These are phyloP conservation scores for Cheilosia grossa DNA, from an alignment of 2,888 invertebrate species.

Conservation along the genomic window DNA sequence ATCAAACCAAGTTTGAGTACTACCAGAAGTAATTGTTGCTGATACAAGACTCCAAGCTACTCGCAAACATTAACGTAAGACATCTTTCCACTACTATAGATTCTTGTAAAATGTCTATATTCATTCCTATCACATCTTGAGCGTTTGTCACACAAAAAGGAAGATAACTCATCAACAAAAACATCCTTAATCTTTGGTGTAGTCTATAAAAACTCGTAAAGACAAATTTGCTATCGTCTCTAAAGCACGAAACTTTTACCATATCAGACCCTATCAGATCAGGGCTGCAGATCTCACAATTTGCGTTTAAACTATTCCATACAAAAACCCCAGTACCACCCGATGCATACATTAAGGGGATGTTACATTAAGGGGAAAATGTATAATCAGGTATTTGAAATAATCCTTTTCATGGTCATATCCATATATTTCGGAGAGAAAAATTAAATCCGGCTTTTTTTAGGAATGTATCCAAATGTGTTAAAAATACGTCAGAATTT, in stretches of 20 bases:
- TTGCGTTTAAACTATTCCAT: neutral
- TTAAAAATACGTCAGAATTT: too few relatives aligned
- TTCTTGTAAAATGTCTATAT: conserved; percentile 24
- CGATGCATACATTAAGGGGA: too few relatives aligned
- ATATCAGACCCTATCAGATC: conserved; percentile 14
- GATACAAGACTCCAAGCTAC: conserved; percentile 21
- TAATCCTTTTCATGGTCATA: conserved; percentile 4
- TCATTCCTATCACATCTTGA: conserved; percentile 34
- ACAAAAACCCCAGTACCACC: conserved; percentile 22
- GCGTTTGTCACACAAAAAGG: neutral
- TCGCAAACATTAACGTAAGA: conserved; percentile 1
- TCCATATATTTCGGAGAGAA: conserved; percentile 26
- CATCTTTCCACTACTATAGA: conserved; percentile 11
- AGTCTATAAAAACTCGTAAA: conserved; percentile 3
- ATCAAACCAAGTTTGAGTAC: conserved; percentile 25
- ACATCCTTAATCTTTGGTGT: conserved; percentile 3
- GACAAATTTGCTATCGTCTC: too few relatives aligned
- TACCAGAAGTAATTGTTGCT: conserved; percentile 7
- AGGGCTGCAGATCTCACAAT: neutral
- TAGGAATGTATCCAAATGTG: conserved; percentile 7
- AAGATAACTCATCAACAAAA: conserved; percentile 14
- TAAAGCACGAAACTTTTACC: conserved; percentile 25
- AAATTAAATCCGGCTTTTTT: conserved; percentile 35
- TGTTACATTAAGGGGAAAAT: too few relatives aligned
- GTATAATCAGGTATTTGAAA: conserved; percentile 8